Base-by-base conservation (phyloP, 2,888 invertebrate species). In the Osmoderma eremita region DNA sequence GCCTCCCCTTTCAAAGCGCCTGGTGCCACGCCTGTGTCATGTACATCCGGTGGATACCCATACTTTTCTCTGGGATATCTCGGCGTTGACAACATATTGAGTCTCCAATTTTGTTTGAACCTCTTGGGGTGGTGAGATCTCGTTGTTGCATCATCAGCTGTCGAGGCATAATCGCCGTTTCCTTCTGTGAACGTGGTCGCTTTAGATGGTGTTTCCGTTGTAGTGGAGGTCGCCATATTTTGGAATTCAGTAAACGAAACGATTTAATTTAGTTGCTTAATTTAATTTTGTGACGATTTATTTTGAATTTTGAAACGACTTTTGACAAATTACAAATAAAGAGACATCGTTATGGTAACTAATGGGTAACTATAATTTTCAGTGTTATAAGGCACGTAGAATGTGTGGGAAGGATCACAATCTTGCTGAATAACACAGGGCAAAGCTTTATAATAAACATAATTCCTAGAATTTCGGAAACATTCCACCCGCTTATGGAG, bases 71-170 rank as follows among this genome's bases (percentile, higher is more conserved):
- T 53, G 5, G 61, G 68, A 0, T 63, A 51, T 48, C 66, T 70
- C 15, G 75, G 70, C 24, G 69, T 54, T 5, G 75, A 68, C n/a
- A 75, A 64, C 67, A 70, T 42, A 42, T 70, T 69, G 10, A 72
- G 53, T 12, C 75, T 65, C 75, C 75, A 75, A 24, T 72, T 73
- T 48, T 74, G 71, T 49, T 65, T 67, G 50, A 62, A 70, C 15
- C 67, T 63, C 24, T 68, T 70, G 4, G 3, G 4, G 48, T 3
- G 48, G 12, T 39, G 13, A 8, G 10, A 20, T 48, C 18, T 48
- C 1, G 17, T 2, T 3, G 5, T 42, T 5, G 12, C 18, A 12
- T 15, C 1, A 12, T 13, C 4, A 10, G 3, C 5, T 5, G 8
- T 18, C 12, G 48, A 12, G 8, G 15, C 4, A 3, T 48, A 20